Conservation (phyloP, 2,888 invertebrate genomes). For the Drosophila melanocephala region DNA sequence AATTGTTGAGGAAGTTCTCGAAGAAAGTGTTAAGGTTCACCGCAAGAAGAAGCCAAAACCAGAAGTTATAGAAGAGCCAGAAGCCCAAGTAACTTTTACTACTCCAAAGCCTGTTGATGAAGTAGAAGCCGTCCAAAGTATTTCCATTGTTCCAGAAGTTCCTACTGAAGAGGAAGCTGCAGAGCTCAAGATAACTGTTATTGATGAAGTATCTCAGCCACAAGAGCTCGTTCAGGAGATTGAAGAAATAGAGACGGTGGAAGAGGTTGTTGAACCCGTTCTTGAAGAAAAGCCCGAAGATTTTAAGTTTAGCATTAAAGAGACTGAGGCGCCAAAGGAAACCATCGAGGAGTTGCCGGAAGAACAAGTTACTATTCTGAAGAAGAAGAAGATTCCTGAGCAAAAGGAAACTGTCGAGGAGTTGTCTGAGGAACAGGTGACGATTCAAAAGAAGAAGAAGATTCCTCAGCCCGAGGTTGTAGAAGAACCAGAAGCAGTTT, state of each 20-base stretch:
- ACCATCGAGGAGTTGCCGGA: conserved; percentile 52
- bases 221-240: conserved; percentile 71
- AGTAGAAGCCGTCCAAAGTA: conserved; percentile 73
- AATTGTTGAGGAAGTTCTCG: conserved; percentile 65
- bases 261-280: conserved; percentile 49
- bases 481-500: conserved; percentile 82
- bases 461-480: conserved; percentile 58
- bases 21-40: conserved; percentile 65
- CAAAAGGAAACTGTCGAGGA: conserved; percentile 45
- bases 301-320: conserved; percentile 64
- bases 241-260: conserved; percentile 63
- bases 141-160: conserved; percentile 77
- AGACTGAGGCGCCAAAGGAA: conserved; percentile 45
- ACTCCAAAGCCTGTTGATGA: conserved; percentile 69
- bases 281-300: conserved; percentile 62
- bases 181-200: conserved; percentile 75
- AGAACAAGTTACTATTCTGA: conserved; percentile 52
- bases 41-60: conserved; percentile 81
- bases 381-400: conserved; percentile 60
- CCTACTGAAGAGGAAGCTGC: conserved; percentile 78
- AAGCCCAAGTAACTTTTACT: conserved; percentile 61
- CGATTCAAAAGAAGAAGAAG: conserved; percentile 64
- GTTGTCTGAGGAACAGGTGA: conserved; percentile 56
- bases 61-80: conserved; percentile 66
- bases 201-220: conserved; percentile 68